A percentile compares a stretch with the other conserved stretches of the same genome.
Conservation (phyloP, 2,797 vertebrate genomes). For the Notolepis coatsorum region DNA sequence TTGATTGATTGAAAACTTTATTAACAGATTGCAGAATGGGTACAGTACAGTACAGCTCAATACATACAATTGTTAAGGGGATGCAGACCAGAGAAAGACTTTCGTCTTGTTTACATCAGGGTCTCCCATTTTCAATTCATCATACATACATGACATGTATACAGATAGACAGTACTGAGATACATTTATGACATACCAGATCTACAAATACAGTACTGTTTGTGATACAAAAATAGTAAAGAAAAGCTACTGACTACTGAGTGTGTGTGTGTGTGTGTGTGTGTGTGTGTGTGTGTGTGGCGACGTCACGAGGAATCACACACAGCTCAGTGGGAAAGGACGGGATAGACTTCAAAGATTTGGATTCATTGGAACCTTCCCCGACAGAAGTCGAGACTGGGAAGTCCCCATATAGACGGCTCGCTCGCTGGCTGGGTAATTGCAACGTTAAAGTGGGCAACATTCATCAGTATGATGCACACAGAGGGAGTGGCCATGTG, state of each 20-base stretch:
- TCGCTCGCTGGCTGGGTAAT: not conserved
- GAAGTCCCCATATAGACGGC: not conserved
- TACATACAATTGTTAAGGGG: not conserved
- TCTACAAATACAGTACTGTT: no score
- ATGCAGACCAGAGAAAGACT: no score
- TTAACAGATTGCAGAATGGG: not conserved
- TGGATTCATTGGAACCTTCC: not conserved
- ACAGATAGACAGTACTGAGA: no score
- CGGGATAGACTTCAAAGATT: not conserved
- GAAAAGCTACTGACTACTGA: no score
- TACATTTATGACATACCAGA: no score
- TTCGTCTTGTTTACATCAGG: no score
- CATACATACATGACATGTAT: not conserved
- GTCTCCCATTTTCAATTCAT: not conserved
- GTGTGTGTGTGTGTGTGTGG: no score
- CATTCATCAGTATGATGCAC: not conserved
- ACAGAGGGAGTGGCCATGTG: not conserved
- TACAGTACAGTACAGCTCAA: not conserved
- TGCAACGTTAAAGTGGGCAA: no score
- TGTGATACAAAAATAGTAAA: no score
- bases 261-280: no score
- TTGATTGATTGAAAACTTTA: not conserved
- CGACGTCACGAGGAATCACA: not conserved
- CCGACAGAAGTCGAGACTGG: not conserved
- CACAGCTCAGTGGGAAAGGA: not conserved